Evolutionary conservation across 2,888 invertebrate species (phyloP), one percentile per base, ranked within the genome.

Genomic region (Drosophila gaucha): DNA sequence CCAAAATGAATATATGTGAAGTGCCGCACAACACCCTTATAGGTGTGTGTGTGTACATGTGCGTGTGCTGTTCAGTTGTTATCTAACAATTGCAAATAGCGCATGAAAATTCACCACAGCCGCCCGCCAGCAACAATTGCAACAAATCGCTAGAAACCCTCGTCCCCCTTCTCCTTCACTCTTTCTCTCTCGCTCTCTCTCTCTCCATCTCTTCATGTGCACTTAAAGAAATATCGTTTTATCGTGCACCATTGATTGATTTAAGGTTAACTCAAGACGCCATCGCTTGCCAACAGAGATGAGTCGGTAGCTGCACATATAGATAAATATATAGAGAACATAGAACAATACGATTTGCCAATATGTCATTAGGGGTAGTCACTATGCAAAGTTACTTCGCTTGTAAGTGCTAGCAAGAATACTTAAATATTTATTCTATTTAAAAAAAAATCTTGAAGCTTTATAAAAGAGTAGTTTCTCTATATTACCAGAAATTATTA

Each of bases 201-300:
- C 22, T n/a, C 28, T 12, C 3, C 12, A 35, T 1, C n/a, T 10
- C 18, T 8, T 22, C 33, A 22, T 31, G 36, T 55, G 65, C 58
- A 46, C 41, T 51, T 38, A 20, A 9, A 54, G 31, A 65, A 33
- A 56, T 67, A 72, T 67, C 51, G 73, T 47, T 30, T 82, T 86
- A 86, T 86, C 85, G 84, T 63, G 74, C 72, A 80, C 60, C 80
- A 68, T 72, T 87, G 89, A 88, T 89, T 82, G 89, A 89, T 86
- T 85, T 89, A 88, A 88, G 88, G 88, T 88, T 88, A 64, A 66
- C 69, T 73, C 77, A 78, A 75, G 76, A 79, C 80, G 85, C 85
- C 62, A 62, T 59, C 71, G 65, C 51, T 78, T 86, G 87, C 88
- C 87, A 88, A 80, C 49, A 54, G 41, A 54, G 67, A 67, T 54